phyloP scores from a whole-genome alignment of 2,797 vertebrate species.

The Lagorchestes hirsutus region DNA sequence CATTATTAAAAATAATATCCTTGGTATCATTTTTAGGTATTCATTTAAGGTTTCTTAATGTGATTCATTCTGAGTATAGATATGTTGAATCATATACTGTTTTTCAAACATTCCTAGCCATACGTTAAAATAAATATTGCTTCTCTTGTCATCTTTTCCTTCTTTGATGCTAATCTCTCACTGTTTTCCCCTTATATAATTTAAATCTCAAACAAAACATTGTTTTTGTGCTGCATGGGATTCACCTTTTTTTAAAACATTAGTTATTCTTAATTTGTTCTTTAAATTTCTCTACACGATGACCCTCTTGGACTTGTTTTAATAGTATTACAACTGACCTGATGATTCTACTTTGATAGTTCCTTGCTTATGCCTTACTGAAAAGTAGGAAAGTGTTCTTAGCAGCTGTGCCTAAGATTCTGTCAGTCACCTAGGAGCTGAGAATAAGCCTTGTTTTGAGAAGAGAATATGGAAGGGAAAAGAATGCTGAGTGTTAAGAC shows the following conservation, averaged over 20 bases:
- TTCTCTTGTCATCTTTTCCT: neutral
- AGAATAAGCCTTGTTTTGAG: neutral
- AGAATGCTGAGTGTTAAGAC: neutral
- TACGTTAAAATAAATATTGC: neutral
- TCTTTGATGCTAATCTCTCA: neutral
- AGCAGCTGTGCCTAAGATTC: neutral
- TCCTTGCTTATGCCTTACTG: neutral
- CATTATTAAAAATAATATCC: neutral
- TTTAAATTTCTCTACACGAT: neutral
- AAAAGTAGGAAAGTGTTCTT: neutral
- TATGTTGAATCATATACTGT: neutral
- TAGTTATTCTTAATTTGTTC: neutral
- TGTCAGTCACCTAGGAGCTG: neutral
- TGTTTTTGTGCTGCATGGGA: neutral
- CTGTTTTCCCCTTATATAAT: rapidly evolving
- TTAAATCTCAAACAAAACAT: neutral
- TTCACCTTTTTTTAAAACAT: neutral
- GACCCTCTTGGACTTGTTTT: neutral
- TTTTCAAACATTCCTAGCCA: neutral
- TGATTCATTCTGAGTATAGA: neutral
- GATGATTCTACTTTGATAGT: neutral
- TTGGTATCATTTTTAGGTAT: neutral
- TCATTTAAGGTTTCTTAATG: neutral
- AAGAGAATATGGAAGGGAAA: neutral
- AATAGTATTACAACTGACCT: neutral